Base-by-base conservation (phyloP, 2,888 invertebrate species). In the Synergus gifuensis region DNA sequence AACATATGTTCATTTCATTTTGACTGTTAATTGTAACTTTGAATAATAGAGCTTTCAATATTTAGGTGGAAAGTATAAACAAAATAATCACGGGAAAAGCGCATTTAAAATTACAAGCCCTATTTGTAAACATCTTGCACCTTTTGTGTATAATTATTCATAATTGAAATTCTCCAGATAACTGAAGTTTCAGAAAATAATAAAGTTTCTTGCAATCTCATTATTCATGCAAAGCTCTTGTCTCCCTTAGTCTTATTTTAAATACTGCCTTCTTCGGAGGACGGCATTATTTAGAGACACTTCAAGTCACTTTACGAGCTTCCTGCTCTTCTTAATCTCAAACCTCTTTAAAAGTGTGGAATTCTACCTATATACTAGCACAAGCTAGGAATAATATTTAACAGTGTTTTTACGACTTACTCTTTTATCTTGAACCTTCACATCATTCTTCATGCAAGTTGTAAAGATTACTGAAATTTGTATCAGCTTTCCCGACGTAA, bases 181-280 rank as follows among this genome's bases (percentile, higher is more conserved):
- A 54, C 54, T 16, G 11, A 54, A 73, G 36, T 54, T 36, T 1
- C 11, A 54, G 73, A 54, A 73, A 62, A 73, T 54, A 54, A 46
- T 49, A 49, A 54, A 73, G 54, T 58, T 73, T 73, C 73, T n/a
- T 73, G 73, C 1, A 40, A 54, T 40, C 73, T 73, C 73, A 73
- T 73, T 73, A 73, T 58, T 73, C 36, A 73, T 73, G 54, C 49
- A 73, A 73, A 73, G 73, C 36, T 54, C 73, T 73, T 73, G 54
- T 73, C 40, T 54, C 40, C n/a, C n/a, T 54, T 54, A 49, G 28
- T 58, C 36, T 54, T 14, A 73, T 73, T 69, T 54, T 54, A 73
- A 73, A 73, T 73, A 54, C 54, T 16, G 4, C 1, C n/a, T 40
- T 36, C 40, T 73, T 40, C 54, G 49, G 49, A 73, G 18, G n/a